Base-by-base conservation (phyloP, 2,797 vertebrate species). In the Distichodus sexfasciatus region DNA sequence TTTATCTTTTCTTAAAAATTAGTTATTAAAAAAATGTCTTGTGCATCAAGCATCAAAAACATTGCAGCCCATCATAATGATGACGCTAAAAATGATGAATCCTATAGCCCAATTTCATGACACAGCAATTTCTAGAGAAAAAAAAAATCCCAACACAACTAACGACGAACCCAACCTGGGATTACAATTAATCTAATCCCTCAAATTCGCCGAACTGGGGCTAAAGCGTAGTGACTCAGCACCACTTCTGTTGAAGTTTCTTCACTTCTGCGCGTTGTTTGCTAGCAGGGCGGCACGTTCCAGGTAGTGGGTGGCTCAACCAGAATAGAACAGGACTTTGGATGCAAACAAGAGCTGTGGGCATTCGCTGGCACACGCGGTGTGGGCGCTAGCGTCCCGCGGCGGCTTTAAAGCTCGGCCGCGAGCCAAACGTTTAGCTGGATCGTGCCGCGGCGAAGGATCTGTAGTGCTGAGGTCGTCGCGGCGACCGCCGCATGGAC, bases 281-380 rank as follows among this genome's bases (percentile, higher is more conserved):
- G 62, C 60, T 51, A 66, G 47, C 55, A 58, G 43, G 66, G 53
- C 62, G 17, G 43, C 17, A 17, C 31, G 62, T 53, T 59, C 47
- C 51, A 69, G 60, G 58, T 38, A 62, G 29, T 68, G 46, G 50
- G 64, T 51, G 2, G 29, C 53, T 48, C 17, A 67, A 54, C 28
- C 57, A 43, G 66, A 44, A 59, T 50, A 59, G 67, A 66, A 28
- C 5, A 60, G 78, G 79, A 82, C 82, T 83, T 66, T 86, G 74
- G 46, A 76, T 73, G 23, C 72, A 69, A 76, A 74, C 71, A 36
- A 40, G 43, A 76, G 61, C 73, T 67, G 24, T 57, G 57, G 11
- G 51, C 46, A 19, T 38, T 21, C 29, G 61, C 63, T 55, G 61
- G 31, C 69, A 57, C 59, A 63, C 35, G 21, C 8, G 14, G 44